A percentile compares a stretch with the other conserved stretches of the same genome.
phyloP scores from a whole-genome alignment of 2,888 invertebrate genomes.

The Trachelus stipa region DNA sequence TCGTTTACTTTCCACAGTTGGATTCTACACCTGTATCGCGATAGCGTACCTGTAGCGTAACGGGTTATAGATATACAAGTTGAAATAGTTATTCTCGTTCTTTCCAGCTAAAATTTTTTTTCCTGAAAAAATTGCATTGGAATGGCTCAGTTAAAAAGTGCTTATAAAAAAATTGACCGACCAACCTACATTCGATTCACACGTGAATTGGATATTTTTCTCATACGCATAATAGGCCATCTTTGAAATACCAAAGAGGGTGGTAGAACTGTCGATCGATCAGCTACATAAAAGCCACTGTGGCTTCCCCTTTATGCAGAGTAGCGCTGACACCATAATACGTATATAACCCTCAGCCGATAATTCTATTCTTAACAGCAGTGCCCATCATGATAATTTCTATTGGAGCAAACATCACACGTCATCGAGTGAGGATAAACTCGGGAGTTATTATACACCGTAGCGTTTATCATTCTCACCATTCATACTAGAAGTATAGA shows the following conservation, averaged over 20 bases:
- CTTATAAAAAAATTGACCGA: neutral
- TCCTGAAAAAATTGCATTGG: neutral
- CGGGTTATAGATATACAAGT: neutral
- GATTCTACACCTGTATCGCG: neutral
- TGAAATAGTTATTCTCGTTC: neutral
- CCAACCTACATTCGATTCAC: neutral
- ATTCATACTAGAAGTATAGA: neutral
- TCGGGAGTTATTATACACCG: conserved; percentile 40
- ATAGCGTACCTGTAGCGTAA: neutral
- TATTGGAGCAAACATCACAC: conserved; percentile 19
- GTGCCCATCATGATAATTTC: conserved; percentile 25
- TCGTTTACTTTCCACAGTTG: conserved; percentile 7
- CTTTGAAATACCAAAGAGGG: neutral
- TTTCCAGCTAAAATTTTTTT: neutral
- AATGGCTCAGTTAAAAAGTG: neutral
- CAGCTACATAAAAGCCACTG: conserved; percentile 12
- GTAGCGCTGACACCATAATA: neutral
- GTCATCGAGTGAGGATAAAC: conserved; percentile 1
- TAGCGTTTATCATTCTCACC: conserved; percentile 33
- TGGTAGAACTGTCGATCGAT: conserved; percentile 28
- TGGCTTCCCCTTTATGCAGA: neutral
- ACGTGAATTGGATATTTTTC: neutral
- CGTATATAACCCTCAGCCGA: conserved; percentile 15
- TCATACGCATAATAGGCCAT: neutral
- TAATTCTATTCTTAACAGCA: conserved; percentile 33